phyloP scores from a whole-genome alignment of 2,888 invertebrate species.

The Opisthograptis luteolata region DNA sequence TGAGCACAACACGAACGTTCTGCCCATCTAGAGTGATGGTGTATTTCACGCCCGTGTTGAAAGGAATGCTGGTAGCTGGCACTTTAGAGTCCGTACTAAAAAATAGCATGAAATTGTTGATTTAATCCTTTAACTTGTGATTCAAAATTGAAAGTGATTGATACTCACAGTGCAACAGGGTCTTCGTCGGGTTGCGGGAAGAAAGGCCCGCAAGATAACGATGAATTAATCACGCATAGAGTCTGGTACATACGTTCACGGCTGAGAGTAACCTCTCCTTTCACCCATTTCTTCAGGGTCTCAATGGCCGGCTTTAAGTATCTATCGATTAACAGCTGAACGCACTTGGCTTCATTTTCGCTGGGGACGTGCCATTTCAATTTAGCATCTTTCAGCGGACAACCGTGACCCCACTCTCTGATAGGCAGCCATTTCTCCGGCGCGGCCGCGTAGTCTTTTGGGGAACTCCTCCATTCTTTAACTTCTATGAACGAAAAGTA shows the following conservation, averaged over 20 bases:
- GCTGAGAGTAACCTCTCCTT: constrained; percentile 78
- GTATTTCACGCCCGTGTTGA: constrained; percentile 72
- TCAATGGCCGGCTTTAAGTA: constrained; percentile 87
- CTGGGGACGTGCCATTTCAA: constrained; percentile 92
- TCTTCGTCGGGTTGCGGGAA: constrained; percentile 89
- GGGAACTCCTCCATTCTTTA: constrained; percentile 85
- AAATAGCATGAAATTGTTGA: background rate
- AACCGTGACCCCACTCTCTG: constrained; percentile 92
- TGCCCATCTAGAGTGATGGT: constrained; percentile 85
- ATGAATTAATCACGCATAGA: constrained; percentile 87
- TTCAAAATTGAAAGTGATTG: background rate
- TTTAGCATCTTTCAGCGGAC: constrained; percentile 86
- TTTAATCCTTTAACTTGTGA: background rate
- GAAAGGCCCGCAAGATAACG: constrained; percentile 86
- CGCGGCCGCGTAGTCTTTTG: constrained; percentile 85
- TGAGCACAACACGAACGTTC: constrained; percentile 87
- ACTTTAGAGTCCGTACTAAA: constrained; percentile 83
- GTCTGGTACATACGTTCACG: constrained; percentile 88
- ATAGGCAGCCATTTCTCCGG: constrained; percentile 89
- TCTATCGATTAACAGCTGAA: constrained; percentile 86
- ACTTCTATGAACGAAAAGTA: constrained; percentile 86
- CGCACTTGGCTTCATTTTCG: constrained; percentile 86
- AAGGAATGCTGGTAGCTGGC: constrained; percentile 79
- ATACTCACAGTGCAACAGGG: constrained; percentile 81
- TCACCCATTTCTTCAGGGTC: constrained; percentile 83